A percentile compares a stretch with the other conserved stretches of the same genome.
Evolutionary conservation across 1,140 invertebrate species (phyloP).

Genomic region (Rhagoletis zephyria): DNA sequence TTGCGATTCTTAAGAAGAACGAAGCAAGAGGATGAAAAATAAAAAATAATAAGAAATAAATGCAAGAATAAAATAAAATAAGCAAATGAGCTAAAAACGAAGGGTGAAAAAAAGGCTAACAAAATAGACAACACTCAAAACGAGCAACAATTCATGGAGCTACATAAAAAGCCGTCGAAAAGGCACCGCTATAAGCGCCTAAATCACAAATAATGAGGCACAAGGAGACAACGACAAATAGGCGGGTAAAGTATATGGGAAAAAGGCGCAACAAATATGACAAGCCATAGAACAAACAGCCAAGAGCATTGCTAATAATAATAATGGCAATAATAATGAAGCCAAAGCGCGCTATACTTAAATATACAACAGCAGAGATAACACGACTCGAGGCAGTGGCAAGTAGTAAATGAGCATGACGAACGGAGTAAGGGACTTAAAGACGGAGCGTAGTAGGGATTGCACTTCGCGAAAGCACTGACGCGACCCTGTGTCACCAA

Average conservation of each 20-base stretch:
- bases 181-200: too few relatives aligned
- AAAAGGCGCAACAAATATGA: constrained; percentile 4
- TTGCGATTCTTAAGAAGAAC: too few relatives aligned
- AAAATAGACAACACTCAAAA: too few relatives aligned
- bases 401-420: not conserved
- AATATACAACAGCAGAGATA: not conserved
- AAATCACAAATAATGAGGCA: too few relatives aligned
- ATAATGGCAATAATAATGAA: not conserved
- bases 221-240: too few relatives aligned
- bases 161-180: too few relatives aligned
- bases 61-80: too few relatives aligned
- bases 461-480: not conserved
- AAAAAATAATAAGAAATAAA: too few relatives aligned
- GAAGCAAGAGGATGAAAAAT: too few relatives aligned
- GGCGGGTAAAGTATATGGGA: not conserved
- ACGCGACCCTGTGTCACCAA: not conserved
- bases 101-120: too few relatives aligned
- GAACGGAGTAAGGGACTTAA: not conserved
- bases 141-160: too few relatives aligned
- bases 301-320: constrained; percentile 3
- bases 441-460: not conserved
- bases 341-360: not conserved
- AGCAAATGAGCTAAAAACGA: too few relatives aligned
- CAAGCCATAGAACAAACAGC: not conserved
- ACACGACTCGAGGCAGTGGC: not conserved